These are phyloP conservation scores for Platichthys flesus DNA, from an alignment of 2,113 vertebrate species.

Conservation along the genomic window DNA sequence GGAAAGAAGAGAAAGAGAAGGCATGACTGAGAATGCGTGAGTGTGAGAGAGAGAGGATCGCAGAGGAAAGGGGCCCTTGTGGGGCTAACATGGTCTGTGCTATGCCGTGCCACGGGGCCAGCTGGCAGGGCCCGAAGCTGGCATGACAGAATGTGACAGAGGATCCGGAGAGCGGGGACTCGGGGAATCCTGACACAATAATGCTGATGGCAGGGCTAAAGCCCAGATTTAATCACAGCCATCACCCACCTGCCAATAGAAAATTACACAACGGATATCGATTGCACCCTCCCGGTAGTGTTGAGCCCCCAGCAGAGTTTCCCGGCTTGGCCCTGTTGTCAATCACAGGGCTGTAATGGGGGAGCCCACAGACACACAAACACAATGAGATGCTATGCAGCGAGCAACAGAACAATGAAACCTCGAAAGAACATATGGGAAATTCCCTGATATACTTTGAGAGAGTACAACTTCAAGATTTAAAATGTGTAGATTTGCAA, in stretches of 20 bases:
- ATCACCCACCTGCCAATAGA: slow-evolving; percentile 84
- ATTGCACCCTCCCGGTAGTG: slow-evolving; percentile 66
- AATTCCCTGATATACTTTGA: no score
- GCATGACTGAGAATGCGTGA: slow-evolving; percentile 41
- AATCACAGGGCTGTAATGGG: slow-evolving; percentile 50
- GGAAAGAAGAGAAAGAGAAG: slow-evolving; percentile 36
- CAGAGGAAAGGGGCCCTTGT: slow-evolving; percentile 44
- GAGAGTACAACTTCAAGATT: neutral
- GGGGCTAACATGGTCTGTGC: slow-evolving; percentile 64
- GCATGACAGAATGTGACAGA: slow-evolving; percentile 85
- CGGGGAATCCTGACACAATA: slow-evolving; percentile 84
- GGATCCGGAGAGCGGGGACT: slow-evolving; percentile 78
- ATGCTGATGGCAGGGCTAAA: slow-evolving; percentile 80
- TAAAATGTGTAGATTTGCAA: neutral
- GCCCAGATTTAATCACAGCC: slow-evolving; percentile 83
- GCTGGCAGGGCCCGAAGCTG: slow-evolving; percentile 80
- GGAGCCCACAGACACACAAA: slow-evolving; percentile 6
- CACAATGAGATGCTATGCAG: slow-evolving; percentile 7
- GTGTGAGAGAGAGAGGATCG: slow-evolving; percentile 26
- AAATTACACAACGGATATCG: slow-evolving; percentile 77
- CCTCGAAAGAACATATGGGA: no score
- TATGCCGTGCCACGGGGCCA: slow-evolving; percentile 74
- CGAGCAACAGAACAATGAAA: neutral
- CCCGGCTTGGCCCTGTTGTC: slow-evolving; percentile 62
- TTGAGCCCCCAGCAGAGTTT: slow-evolving; percentile 65